Evolutionary conservation across 2,888 invertebrate genomes (phyloP), one percentile per base, ranked within the genome.

Genomic region (Tillus elongatus): DNA sequence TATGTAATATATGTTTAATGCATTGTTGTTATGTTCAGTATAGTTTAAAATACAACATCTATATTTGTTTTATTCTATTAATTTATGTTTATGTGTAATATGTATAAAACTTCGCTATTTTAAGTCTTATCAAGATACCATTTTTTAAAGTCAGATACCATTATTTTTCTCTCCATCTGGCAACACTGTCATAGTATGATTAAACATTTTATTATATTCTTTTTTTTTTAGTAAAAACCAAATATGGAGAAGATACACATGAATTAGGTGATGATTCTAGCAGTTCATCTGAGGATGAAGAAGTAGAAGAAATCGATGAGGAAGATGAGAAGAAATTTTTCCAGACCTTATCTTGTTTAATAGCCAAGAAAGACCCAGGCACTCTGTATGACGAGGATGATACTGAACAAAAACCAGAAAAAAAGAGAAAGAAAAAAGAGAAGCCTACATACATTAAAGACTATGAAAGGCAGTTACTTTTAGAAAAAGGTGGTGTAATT

Each of bases 291-390:
- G 79, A 81, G 51, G 81, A 79, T 38, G 74, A 75, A 51, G 77
- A 74, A 46, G 73, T 69, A 34, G 63, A 65, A 49, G 71, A 74
- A 63, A 49, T 81, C 61, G 64, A 78, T 0, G 73, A 79, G 51
- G 73, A 79, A 46, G 68, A 81, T 31, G 93, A 96, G 56, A 79
- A 83, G 48, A 82, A 86, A 46, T 97, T 97, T 64, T 78, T 89
- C 29, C 85, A 84, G 64, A 85, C 93, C 0, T 67, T 95, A 2
- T 74, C 91, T 0, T 79, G 79, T 34, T 64, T 97, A 30, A 19
- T 8, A 19, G 95, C 93, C 61, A 84, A 77, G 30, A 88, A 86
- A 57, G 88, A 95, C 68, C 89, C 93, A 0, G 6, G 24, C 6
- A 73, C 75, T 49, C 92, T 95, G 44, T 96, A 96, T 63, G 79